A percentile compares a stretch with the other conserved stretches of the same genome.
Evolutionary conservation across 2,888 invertebrate genomes (phyloP).

Genomic region (Mamestra brassicae): DNA sequence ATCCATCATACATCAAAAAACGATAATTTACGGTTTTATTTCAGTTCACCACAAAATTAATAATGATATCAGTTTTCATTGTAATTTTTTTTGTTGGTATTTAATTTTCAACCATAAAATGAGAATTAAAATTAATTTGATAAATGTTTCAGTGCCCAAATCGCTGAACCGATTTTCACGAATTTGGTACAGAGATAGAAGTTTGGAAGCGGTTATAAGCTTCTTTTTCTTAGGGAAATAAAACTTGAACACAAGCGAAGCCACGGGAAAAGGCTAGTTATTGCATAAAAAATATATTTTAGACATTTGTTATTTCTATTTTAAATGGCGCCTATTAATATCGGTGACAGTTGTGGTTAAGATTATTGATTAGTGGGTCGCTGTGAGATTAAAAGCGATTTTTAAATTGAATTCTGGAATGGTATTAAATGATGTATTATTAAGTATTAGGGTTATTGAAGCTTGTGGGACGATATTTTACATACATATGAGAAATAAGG

Average conservation of each 20-base stretch:
- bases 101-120: background rate
- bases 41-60: background rate
- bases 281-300: background rate
- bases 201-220: too few species aligned
- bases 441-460: too few species aligned
- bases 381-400: constrained; percentile 25
- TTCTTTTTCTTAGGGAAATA: too few species aligned
- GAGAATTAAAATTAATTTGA: too few species aligned
- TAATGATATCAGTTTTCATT: background rate
- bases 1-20: background rate
- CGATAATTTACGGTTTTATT: background rate
- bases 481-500: too few species aligned
- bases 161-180: too few species aligned
- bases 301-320: background rate
- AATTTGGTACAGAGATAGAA: too few species aligned
- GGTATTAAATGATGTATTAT: constrained; percentile 1
- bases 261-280: background rate
- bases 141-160: too few species aligned
- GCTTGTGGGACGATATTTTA: too few species aligned
- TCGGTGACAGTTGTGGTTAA: constrained; percentile 21
- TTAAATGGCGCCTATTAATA: constrained; percentile 20
- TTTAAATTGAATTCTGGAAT: constrained; percentile 23
- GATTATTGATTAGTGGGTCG: constrained; percentile 5
- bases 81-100: background rate
- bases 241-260: too few species aligned